Evolutionary conservation across 2,113 vertebrate species (phyloP).

Genomic region (Alaudala cheleensis): DNA sequence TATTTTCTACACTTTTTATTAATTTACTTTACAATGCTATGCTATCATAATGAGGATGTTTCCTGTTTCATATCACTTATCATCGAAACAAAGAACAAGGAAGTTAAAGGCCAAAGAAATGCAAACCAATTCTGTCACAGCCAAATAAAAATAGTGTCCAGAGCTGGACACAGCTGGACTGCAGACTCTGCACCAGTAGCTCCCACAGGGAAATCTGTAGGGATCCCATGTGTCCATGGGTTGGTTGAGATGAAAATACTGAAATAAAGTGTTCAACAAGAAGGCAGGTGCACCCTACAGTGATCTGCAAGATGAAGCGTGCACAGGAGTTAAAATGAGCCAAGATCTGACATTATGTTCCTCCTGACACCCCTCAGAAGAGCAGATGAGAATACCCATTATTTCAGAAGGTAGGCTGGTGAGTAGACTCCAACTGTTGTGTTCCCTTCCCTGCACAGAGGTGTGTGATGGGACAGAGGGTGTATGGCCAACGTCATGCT

Average conservation of each 20-base stretch:
- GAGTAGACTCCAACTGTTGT: not conserved
- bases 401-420: not conserved
- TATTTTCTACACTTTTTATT: not conserved
- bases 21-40: not conserved
- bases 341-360: not conserved
- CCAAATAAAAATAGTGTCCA: not conserved
- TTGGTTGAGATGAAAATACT: not conserved
- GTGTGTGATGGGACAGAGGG: not conserved
- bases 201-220: not conserved
- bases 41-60: not conserved
- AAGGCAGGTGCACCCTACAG: not conserved
- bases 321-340: not conserved
- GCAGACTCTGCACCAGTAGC: not conserved
- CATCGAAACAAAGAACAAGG: not conserved
- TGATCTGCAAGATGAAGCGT: not conserved
- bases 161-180: not conserved
- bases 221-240: rapidly evolving
- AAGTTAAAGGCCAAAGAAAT: not conserved
- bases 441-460: not conserved
- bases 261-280: not conserved
- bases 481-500: rapidly evolving
- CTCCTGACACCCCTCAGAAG: not conserved
- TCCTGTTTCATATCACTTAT: not conserved
- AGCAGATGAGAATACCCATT: not conserved
- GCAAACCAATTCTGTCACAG: not conserved